Base-by-base conservation (phyloP, 2,888 invertebrate species). In the Eupithecia dodoneata region DNA sequence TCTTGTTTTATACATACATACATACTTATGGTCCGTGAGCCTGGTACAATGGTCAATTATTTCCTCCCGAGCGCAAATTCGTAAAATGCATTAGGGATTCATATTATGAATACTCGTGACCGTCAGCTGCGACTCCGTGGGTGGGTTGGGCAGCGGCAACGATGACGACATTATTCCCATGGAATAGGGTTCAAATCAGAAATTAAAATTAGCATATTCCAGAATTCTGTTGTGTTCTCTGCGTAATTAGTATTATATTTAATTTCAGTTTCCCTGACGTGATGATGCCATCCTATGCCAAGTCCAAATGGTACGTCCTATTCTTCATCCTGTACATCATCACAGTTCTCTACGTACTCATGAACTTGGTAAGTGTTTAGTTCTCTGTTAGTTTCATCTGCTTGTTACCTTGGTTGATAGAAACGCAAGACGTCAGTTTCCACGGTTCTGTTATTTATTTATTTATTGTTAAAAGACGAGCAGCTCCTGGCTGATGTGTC, bases 261-360 rank as follows among this genome's bases (percentile, higher is more conserved):
- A 44, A 81, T 94, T 95, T 72, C 91, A 98, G 98, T 92, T 98
- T 97, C 93, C 98, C 98, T 4, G 98, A 98, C 90, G 98, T 98
- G 41, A 98, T 98, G 98, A 98, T 98, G 98, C 98, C 97, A 6
- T 97, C 98, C 0, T 98, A 98, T 89, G 96, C 97, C 44, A 96
- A 96, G 85, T 97, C 97, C 59, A 97, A 97, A 88, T 98, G 97
- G 97, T 97, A 97, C 86, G 97, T 97, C n/a, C 93, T 98, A 77
- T 98, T 98, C 94, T 98, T 98, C 93, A 97, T 98, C 79, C 96
- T 97, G 7, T 98, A 98, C 91, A 96, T 98, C 82, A 97, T 97
- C 81, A 97, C 97, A 55, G 98, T 98, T 81, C 95, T 98, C 13
- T 98, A 98, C 89, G 97, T 98, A 70, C 96, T 98, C 81, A 98